A percentile compares a stretch with the other conserved stretches of the same genome.
Conservation (phyloP, 2,113 vertebrate genomes). For the Speoplatyrhinus poulsoni region DNA sequence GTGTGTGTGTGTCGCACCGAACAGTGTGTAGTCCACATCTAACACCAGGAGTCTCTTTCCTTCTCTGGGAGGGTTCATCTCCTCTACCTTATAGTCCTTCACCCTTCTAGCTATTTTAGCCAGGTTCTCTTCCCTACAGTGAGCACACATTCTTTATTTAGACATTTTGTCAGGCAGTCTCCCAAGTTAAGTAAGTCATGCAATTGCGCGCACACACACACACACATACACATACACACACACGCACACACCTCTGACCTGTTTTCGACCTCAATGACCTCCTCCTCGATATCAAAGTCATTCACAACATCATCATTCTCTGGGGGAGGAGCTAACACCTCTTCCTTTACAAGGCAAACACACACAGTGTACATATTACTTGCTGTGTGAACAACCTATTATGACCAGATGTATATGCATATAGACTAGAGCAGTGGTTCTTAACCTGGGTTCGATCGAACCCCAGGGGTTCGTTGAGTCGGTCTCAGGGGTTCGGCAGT, state of each 20-base stretch:
- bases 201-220: conserved; percentile 1
- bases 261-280: conserved; percentile 98
- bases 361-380: neutral
- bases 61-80: conserved; percentile 92
- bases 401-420: too few species aligned
- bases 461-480: too few species aligned
- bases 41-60: conserved; percentile 94
- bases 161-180: neutral
- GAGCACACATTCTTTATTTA: neutral
- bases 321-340: conserved; percentile 95
- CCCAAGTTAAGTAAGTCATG: neutral
- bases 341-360: conserved; percentile 81
- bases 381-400: too few species aligned
- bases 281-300: conserved; percentile 99
- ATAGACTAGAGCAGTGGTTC: too few species aligned
- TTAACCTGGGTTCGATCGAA: too few species aligned
- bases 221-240: neutral
- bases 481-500: too few species aligned
- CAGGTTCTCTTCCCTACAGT: conserved; percentile 92
- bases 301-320: conserved; percentile 98
- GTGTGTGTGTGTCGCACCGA: conserved; percentile 80
- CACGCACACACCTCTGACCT: conserved; percentile 74
- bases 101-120: conserved; percentile 95
- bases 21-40: conserved; percentile 97
- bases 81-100: conserved; percentile 97